Conservation (phyloP, 1,140 invertebrate species). For the Stratiolaelaps scimitus region DNA sequence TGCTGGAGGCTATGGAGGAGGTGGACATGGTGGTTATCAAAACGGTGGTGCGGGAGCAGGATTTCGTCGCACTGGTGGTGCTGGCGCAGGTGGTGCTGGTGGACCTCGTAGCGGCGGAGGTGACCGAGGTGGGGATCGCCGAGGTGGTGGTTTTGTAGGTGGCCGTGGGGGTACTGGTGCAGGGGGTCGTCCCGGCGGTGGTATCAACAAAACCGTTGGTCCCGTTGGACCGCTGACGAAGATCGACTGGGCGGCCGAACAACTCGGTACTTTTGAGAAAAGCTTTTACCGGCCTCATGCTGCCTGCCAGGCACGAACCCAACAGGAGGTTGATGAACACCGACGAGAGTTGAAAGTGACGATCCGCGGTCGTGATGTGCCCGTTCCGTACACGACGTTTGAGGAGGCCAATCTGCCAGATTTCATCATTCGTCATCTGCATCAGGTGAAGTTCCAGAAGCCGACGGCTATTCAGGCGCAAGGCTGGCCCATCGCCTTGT, state of each 20-base stretch:
- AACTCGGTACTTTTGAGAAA: slow-evolving; percentile 1
- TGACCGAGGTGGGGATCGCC: background rate
- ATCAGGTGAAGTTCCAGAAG: slow-evolving; percentile 48
- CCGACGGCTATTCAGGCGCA: slow-evolving; percentile 59
- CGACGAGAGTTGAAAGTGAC: slow-evolving; percentile 6
- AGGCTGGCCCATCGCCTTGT: slow-evolving; percentile 80
- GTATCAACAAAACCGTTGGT: slow-evolving; percentile 21
- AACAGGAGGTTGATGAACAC: slow-evolving; percentile 20
- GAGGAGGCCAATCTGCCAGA: slow-evolving; percentile 27
- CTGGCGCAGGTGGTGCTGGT: background rate
- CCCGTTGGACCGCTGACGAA: slow-evolving; percentile 24
- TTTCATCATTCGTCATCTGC: slow-evolving; percentile 22
- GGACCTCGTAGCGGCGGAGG: background rate
- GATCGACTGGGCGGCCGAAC: slow-evolving; percentile 7
- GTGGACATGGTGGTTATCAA: slow-evolving; percentile 5
- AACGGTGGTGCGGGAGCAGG: slow-evolving; percentile 6
- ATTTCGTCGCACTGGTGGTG: background rate
- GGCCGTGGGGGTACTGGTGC: background rate
- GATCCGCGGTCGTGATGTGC: slow-evolving; percentile 16
- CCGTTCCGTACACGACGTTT: slow-evolving; percentile 6
- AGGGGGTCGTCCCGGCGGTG: slow-evolving; percentile 5
- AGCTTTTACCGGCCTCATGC: slow-evolving; percentile 7
- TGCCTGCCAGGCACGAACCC: background rate
- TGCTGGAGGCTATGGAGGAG: slow-evolving; percentile 12
- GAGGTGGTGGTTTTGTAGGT: background rate